Evolutionary conservation across 2,888 invertebrate species (phyloP), one percentile per base, ranked within the genome.

Genomic region (Drosophila recens): DNA sequence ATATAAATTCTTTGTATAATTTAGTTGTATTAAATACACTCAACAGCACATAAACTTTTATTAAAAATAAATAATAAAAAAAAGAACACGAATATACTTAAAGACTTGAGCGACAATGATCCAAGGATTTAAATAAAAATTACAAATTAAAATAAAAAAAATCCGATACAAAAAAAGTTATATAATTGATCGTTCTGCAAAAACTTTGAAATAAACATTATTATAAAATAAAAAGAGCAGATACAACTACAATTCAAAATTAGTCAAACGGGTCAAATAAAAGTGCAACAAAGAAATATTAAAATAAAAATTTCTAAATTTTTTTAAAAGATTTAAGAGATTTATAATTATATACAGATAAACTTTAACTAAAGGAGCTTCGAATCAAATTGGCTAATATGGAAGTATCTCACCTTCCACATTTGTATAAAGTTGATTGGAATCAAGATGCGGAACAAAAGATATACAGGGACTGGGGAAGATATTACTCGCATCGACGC

Each of bases 381-480:
- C 4, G n/a, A 38, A n/a, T n/a, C 6, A 23, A 11, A 8, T 27
- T 45, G 23, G 34, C 13, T 23, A 1, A 46, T 5, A 27, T 27
- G 27, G 27, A 27, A 27, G 5, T 27, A 27, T 27, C 27, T 27
- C 27, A 6, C 27, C 27, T 30, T 30, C 30, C 30, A 1, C 30
- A 0, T 30, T 30, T 30, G 30, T 8, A 0, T 8, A 30, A 57
- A 46, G 6, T 57, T 4, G 46, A 34, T 3, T 57, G 57, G 57
- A 36, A n/a, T 11, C 11, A 23, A 15, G 57, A 57, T 3, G 36
- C 11, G 5, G 23, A 36, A n/a, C 45, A 57, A 11, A 57, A 34
- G 11, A 57, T 57, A 10, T 57, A 15, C 15, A 11, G 46, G 3
- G 36, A 57, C 15, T 57, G 46, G 57, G 57, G 57, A 11, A 46